phyloP scores from a whole-genome alignment of 2,797 vertebrate genomes.

The Morelia viridis region DNA sequence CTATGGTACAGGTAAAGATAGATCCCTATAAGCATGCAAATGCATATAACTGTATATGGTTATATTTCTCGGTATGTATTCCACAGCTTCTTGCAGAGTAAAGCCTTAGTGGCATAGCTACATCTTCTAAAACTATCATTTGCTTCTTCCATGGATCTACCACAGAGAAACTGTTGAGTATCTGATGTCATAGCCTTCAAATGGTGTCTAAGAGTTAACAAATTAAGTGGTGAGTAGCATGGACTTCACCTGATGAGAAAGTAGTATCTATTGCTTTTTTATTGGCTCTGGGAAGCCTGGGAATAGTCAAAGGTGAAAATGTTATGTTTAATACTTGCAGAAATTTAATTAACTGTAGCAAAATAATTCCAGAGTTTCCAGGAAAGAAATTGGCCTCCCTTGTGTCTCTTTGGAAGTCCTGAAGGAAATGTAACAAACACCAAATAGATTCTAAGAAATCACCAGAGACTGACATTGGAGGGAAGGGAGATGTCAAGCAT shows the following conservation, averaged over 20 bases:
- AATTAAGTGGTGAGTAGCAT: background rate
- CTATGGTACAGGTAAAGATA: background rate
- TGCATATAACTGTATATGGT: background rate
- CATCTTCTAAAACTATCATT: background rate
- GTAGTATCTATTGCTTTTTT: background rate
- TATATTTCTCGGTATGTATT: background rate
- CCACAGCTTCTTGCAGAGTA: background rate
- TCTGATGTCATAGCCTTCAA: background rate
- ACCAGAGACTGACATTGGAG: background rate
- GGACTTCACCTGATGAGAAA: background rate
- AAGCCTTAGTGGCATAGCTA: background rate
- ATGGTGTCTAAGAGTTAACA: background rate
- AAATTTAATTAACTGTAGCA: background rate
- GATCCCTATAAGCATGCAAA: background rate
- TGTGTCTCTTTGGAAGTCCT: background rate
- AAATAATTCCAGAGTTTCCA: background rate
- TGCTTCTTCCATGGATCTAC: background rate
- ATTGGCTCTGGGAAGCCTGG: background rate
- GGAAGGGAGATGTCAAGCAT: background rate
- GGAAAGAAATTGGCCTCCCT: background rate
- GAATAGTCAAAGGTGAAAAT: slow-evolving; percentile 14
- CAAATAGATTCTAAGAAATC: slow-evolving; percentile 8
- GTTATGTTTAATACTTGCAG: background rate
- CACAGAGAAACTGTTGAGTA: background rate
- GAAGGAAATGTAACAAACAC: background rate